Conservation (phyloP, 2,888 invertebrate species). For the Carpatolechia fugitivella region DNA sequence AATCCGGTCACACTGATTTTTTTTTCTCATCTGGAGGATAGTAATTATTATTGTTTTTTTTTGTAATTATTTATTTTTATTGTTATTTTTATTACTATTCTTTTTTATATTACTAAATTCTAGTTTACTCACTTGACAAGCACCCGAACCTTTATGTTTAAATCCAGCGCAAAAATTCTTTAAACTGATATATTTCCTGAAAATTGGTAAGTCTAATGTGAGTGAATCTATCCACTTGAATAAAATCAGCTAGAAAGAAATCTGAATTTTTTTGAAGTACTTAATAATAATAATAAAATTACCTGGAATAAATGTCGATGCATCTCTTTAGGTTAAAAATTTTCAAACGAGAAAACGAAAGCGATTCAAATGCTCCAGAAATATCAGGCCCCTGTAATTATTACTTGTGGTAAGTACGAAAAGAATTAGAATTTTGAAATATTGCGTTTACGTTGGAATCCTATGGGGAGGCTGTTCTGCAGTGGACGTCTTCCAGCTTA, state of each 20-base stretch:
- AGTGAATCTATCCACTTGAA: too few species aligned
- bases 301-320: not conserved
- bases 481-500: too few species aligned
- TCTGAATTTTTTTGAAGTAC: not conserved
- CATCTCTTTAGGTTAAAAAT: not conserved
- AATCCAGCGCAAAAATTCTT: constrained; percentile 12
- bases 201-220: not conserved
- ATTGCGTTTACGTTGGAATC: too few species aligned
- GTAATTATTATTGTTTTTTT: too few species aligned
- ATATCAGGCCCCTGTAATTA: not conserved
- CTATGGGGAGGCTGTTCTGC: too few species aligned
- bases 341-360: not conserved
- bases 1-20: too few species aligned
- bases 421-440: too few species aligned
- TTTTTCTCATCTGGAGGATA: too few species aligned
- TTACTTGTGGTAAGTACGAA: too few species aligned
- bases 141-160: not conserved
- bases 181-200: constrained; percentile 1
- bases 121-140: constrained; percentile 9
- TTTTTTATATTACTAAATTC: not conserved
- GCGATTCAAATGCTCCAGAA: not conserved
- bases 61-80: too few species aligned
- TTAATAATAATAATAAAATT: not conserved
- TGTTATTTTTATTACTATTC: too few species aligned
- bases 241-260: too few species aligned